A percentile compares a stretch with the other conserved stretches of the same genome.
phyloP scores from a whole-genome alignment of 2,797 vertebrate species.

The Periparus ater region DNA sequence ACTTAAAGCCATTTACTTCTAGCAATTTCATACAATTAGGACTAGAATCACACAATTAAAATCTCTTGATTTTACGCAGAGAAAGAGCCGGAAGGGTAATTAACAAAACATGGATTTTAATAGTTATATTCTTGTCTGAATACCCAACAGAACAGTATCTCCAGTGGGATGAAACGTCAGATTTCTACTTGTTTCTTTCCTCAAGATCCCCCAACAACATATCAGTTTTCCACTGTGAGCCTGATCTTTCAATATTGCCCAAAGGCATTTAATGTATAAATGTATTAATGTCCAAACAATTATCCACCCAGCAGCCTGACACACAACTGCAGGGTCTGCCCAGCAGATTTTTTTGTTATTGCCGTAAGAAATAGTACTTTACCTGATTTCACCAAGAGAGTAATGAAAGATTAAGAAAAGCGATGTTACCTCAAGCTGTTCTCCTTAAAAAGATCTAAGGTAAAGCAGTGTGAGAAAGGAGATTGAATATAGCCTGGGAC shows the following conservation, averaged over 20 bases:
- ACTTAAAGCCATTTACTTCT: neutral
- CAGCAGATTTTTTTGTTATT: neutral
- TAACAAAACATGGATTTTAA: neutral
- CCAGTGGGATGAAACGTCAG: neutral
- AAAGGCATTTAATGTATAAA: neutral
- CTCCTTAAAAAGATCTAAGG: neutral
- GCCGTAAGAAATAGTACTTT: neutral
- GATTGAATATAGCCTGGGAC: neutral
- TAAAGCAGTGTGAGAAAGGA: neutral
- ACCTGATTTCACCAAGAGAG: neutral
- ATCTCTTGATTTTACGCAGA: neutral
- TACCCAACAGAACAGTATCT: neutral
- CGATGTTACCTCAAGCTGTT: neutral
- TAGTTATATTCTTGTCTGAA: neutral
- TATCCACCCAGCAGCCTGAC: neutral
- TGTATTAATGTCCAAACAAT: neutral
- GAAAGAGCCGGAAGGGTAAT: neutral
- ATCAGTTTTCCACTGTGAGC: neutral
- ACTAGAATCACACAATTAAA: neutral
- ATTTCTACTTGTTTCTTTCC: neutral
- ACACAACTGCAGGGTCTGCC: neutral
- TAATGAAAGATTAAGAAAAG: neutral
- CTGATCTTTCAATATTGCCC: neutral
- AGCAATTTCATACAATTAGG: neutral
- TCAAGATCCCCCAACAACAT: accelerated